Evolutionary conservation across 1,140 invertebrate species (phyloP).

Genomic region (Tenebrio molitor): DNA sequence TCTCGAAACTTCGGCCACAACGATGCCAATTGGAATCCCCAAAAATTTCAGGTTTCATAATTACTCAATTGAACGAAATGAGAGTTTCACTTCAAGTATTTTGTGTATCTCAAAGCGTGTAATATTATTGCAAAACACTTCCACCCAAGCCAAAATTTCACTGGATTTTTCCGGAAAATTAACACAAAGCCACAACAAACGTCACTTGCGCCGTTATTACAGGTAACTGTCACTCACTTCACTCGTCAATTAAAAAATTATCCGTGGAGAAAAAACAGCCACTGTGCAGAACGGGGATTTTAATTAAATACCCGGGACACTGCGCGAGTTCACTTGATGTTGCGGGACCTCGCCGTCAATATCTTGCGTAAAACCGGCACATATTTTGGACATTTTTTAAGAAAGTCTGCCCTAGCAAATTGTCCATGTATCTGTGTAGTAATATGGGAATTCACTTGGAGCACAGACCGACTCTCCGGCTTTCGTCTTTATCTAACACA

Average conservation of each 20-base stretch:
- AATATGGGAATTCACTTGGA: conserved; percentile 60
- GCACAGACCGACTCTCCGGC: conserved; percentile 41
- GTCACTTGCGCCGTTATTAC: conserved; percentile 1
- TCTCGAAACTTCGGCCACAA: neutral
- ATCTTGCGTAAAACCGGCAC: conserved; percentile 49
- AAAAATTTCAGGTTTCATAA: conserved; percentile 34
- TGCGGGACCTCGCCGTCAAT: neutral
- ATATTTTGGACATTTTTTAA: conserved; percentile 64
- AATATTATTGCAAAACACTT: conserved; percentile 28
- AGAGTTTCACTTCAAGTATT: conserved; percentile 19
- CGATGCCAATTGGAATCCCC: neutral
- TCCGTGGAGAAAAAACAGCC: conserved; percentile 8
- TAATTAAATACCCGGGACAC: conserved; percentile 3
- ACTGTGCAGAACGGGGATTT: conserved; percentile 11
- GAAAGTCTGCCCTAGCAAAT: conserved; percentile 63
- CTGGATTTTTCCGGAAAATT: conserved; percentile 17
- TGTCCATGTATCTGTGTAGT: conserved; percentile 64
- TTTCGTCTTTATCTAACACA: conserved; percentile 56
- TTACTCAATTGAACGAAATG: conserved; percentile 9
- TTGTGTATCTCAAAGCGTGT: conserved; percentile 7
- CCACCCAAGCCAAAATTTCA: conserved; percentile 7
- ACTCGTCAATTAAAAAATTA: conserved; percentile 24
- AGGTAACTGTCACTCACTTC: conserved; percentile 31
- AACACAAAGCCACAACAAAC: neutral
- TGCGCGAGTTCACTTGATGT: conserved; percentile 25